Percentiles rank a stretch among this genome's conserved stretches.
Conservation (phyloP, 2,888 invertebrate genomes). For the Suillia variegata region DNA sequence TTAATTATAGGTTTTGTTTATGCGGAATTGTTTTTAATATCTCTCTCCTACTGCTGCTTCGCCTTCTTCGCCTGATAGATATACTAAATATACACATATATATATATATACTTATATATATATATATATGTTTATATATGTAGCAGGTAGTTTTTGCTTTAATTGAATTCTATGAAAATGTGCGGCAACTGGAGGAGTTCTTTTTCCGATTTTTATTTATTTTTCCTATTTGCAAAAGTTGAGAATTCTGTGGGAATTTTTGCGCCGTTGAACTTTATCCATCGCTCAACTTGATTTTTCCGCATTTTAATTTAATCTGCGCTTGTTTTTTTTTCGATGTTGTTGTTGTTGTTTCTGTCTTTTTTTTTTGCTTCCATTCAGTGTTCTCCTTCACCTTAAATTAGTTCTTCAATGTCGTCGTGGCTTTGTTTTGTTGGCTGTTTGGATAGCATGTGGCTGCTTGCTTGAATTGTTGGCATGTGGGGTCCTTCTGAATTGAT, state of each 20-base stretch:
- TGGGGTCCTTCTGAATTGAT: constrained; percentile 42
- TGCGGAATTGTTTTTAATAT: background rate
- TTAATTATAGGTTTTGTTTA: constrained; percentile 42
- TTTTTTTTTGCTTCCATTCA: background rate
- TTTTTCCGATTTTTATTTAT: background rate
- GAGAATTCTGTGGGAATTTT: too few species aligned
- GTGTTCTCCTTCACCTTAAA: background rate
- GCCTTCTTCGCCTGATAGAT: background rate
- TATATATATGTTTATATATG: too few species aligned
- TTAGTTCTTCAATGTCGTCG: too few species aligned
- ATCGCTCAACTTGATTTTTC: too few species aligned
- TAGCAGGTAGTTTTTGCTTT: constrained; percentile 21
- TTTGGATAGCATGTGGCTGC: background rate
- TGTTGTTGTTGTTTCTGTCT: background rate
- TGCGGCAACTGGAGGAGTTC: background rate
- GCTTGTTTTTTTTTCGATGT: background rate
- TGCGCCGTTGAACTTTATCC: too few species aligned
- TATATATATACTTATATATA: too few species aligned
- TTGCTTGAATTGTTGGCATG: constrained; percentile 15
- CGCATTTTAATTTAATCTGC: background rate
- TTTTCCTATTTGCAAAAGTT: too few species aligned
- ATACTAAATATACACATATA: too few species aligned
- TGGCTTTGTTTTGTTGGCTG: background rate
- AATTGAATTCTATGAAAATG: constrained; percentile 40
- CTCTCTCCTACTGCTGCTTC: constrained; percentile 15